Conservation (phyloP, 2,113 vertebrate species). For the Laticauda laticaudata region DNA sequence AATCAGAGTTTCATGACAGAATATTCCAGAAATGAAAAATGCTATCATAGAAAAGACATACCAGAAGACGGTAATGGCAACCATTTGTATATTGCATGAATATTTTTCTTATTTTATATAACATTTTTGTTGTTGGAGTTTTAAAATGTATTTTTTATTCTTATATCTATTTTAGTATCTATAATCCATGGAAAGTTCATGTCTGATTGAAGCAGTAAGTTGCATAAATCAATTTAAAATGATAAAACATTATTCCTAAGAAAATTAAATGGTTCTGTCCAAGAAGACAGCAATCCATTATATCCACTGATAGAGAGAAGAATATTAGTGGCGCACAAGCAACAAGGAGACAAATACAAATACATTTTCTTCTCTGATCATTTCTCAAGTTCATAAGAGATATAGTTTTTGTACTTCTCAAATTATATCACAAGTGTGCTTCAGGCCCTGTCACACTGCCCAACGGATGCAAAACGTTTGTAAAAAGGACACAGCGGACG, state of each 20-base stretch:
- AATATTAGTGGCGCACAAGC: background rate
- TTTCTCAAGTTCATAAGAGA: background rate
- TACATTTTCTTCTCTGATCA: background rate
- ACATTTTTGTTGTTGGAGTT: background rate
- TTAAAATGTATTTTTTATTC: background rate
- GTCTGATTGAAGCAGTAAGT: background rate
- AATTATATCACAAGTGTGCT: background rate
- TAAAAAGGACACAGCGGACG: too few species aligned
- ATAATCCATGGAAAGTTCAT: background rate
- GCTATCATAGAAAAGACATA: background rate
- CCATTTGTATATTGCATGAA: background rate
- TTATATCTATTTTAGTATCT: background rate
- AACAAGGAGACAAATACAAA: background rate
- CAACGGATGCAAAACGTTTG: too few species aligned
- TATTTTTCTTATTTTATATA: background rate
- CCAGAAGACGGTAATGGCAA: background rate
- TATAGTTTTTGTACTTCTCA: background rate
- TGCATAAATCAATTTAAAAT: background rate
- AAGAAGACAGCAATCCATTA: background rate
- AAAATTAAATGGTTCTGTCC: background rate
- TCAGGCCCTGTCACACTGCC: too few species aligned
- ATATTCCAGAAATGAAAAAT: background rate
- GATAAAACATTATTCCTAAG: background rate
- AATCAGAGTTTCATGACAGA: conserved; percentile 8
- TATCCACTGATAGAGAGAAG: background rate